Evolutionary conservation across 35 echinoderm and acorn worm genomes (phyloP), one percentile per base, ranked within the genome.

Genomic region (Apostichopus parvimensis): DNA sequence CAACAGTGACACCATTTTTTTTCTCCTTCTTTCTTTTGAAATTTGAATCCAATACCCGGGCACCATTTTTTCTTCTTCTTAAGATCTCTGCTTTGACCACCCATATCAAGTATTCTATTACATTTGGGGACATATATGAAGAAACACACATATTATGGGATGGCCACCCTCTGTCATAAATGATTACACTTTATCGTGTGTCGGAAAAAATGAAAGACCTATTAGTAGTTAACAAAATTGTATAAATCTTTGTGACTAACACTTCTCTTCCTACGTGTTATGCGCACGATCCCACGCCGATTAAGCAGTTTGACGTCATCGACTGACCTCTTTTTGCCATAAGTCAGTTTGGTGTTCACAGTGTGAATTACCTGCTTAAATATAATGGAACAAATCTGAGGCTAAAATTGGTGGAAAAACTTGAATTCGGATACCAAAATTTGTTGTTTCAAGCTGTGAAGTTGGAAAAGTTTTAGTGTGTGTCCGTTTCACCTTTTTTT

Each of bases 301-400:
- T 25, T 56, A 6, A 56, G 17, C 45, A 14, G 8, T 53, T 82
- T 82, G 79, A 82, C 79, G 79, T 82, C 79, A 82, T 54, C 45
- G 26, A 15, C 4, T 82, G 79, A 82, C 79, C 79, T 54, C 52
- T 56, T 82, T 54, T 82, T 45, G 14, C 8, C 8, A 34, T 9
- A 80, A 80, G 25, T 45, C 25, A 82, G 8, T 56, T 82, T 53
- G 55, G 64, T 56, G 45, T 82, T 15, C 79, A 14, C 79, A 82
- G 79, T 56, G 79, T 82, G 79, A 82, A 82, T 55, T 82, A 55
- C 55, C 45, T 82, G 79, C 18, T 82, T 82, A 82, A 56, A 82
- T 82, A 6, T 18, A 82, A 82, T 13, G 18, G 64, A 68, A 68
- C 64, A 68, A 68, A 68, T 68, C 6, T 68, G 34, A 68, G 64